Evolutionary conservation across 92 coral and sea anemone genomes (phyloP).

Genomic region (Scolanthus callimorphus): DNA sequence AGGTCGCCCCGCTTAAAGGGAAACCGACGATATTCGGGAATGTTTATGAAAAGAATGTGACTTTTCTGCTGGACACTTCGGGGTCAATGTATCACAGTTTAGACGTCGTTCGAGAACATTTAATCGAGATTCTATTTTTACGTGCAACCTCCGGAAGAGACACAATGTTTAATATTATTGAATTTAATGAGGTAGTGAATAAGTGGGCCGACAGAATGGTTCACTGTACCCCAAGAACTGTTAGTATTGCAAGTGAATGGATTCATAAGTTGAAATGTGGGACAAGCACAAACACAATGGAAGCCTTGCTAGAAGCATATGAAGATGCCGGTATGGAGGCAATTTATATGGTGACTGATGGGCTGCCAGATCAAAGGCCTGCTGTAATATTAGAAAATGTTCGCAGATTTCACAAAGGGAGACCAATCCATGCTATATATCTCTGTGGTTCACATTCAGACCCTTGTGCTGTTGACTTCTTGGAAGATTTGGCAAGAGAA

Average conservation of each 20-base stretch:
- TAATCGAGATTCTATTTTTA: conserved; percentile 74
- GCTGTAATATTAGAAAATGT: conserved; percentile 81
- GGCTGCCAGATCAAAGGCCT: conserved; percentile 91
- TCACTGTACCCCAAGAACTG: conserved; percentile 84
- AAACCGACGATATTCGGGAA: conserved; percentile 88
- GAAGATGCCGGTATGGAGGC: conserved; percentile 87
- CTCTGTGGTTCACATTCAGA: conserved; percentile 84
- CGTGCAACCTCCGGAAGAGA: conserved; percentile 82
- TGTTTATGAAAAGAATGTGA: conserved; percentile 78
- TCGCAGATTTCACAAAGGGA: conserved; percentile 61
- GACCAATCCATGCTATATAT: conserved; percentile 91
- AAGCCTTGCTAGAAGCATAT: conserved; percentile 86
- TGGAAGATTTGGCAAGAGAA: conserved; percentile 73
- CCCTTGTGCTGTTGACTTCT: conserved; percentile 83
- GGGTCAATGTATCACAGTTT: conserved; percentile 94
- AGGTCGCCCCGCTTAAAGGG: conserved; percentile 60
- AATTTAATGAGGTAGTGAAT: conserved; percentile 70
- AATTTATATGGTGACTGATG: conserved; percentile 89
- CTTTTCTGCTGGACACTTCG: conserved; percentile 86
- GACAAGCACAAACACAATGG: conserved; percentile 92
- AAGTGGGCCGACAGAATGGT: conserved; percentile 88
- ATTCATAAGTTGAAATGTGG: conserved; percentile 77
- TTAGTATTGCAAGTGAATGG: conserved; percentile 81
- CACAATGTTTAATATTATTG: conserved; percentile 92
- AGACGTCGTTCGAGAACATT: conserved; percentile 79